Conservation (phyloP, 2,797 vertebrate species). For the Channa striata region DNA sequence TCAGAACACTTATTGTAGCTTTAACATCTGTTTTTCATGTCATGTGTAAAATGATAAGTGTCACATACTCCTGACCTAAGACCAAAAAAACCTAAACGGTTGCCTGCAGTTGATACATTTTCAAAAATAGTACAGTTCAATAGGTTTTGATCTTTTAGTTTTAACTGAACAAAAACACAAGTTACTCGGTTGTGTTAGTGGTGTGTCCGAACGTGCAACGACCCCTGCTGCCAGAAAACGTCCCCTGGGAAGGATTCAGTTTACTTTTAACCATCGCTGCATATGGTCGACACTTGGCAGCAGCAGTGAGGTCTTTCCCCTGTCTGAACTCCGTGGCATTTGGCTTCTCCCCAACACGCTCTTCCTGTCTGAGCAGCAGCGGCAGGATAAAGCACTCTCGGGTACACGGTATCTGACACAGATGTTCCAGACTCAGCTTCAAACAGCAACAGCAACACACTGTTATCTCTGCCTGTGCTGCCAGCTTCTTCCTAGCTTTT, state of each 20-base stretch:
- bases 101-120: too few relatives aligned
- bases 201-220: background rate
- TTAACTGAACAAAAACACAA: background rate
- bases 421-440: conserved; percentile 35
- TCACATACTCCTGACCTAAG: too few relatives aligned
- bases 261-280: conserved; percentile 78
- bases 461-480: conserved; percentile 18
- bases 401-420: conserved; percentile 82
- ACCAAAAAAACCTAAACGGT: too few relatives aligned
- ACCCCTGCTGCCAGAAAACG: background rate
- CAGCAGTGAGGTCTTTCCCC: conserved; percentile 75
- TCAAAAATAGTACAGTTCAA: too few relatives aligned
- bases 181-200: background rate
- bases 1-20: too few relatives aligned
- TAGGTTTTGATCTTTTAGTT: too few relatives aligned
- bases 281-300: conserved; percentile 85
- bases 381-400: conserved; percentile 76
- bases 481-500: conserved; percentile 1
- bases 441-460: conserved; percentile 12
- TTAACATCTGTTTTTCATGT: too few relatives aligned
- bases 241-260: background rate
- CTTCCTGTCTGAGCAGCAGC: conserved; percentile 78
- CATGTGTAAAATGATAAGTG: too few relatives aligned
- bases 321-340: conserved; percentile 83
- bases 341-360: conserved; percentile 87